Base-by-base conservation (phyloP, 2,113 vertebrate genomes). In the Dipodomys spectabilis region DNA sequence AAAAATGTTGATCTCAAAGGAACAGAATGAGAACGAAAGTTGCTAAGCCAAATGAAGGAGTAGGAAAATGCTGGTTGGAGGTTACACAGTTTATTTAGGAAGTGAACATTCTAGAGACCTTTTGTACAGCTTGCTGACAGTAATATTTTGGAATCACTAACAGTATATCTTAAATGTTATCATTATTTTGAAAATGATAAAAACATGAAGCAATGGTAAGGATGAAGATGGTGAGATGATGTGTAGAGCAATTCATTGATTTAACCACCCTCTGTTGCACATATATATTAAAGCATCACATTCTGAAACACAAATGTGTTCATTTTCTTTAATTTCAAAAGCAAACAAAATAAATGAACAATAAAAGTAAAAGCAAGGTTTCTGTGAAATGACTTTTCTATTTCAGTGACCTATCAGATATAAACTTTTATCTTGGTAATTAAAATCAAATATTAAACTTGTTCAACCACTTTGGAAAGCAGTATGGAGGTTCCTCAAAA, bases 301-400 rank as follows among this genome's bases (percentile, higher is more conserved):
- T 22, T 27, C 9, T 25, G 44, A 12, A 10, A 44, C 27, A 32
- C 18, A 62, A 44, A 78, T 6, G 25, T n/a, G 27, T 18, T 1
- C 4, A 13, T 32, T 22, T 60, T 72, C 5, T 13, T 79, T 25
- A 20, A 57, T 69, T 74, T 20, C 16, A 69, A 78, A 53, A 53
- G 12, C 27, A 57, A 19, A 62, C 60, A 62, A 62, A 16, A 62
- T 18, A 19, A 62, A 23, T 28, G 27, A 45, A 30, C 11, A 82
- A 67, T 67, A 30, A 92, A 91, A 92, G 84, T 95, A 28, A 75
- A 87, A 67, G 30, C 62, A 35, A 81, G 28, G 7, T 60, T 88
- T 53, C 67, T 35, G 4, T 79, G 30, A 86, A 83, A 44, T 16
- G 45, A 49, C 71, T 74, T 20, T 39, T 68, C 44, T 60, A 30